Conservation (phyloP, 2,113 vertebrate genomes). For the Patagioenas fasciata region DNA sequence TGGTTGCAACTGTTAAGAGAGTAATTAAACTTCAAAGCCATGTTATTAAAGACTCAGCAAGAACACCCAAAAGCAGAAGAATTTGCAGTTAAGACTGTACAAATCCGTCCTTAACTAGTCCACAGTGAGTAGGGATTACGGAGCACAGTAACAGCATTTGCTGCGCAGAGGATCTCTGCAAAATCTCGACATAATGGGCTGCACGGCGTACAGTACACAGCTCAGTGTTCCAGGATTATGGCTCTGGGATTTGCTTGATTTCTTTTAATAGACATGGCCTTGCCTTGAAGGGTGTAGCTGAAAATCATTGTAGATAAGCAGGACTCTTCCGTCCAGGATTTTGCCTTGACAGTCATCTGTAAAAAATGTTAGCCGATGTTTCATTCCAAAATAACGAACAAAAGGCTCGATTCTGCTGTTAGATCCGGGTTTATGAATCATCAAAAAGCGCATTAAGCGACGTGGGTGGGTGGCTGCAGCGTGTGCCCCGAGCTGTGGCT, state of each 20-base stretch:
- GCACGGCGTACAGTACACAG: not conserved
- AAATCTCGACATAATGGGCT: not conserved
- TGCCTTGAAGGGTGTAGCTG: conserved; percentile 54
- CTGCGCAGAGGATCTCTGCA: not conserved
- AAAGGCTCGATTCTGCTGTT: conserved; percentile 36
- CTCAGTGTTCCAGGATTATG: not conserved
- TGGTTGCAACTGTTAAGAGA: not conserved
- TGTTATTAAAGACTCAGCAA: conserved; percentile 18
- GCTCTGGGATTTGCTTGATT: conserved; percentile 38
- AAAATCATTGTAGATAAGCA: conserved; percentile 51
- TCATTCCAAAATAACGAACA: conserved; percentile 60
- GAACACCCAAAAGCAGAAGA: conserved; percentile 20
- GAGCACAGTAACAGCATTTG: not conserved
- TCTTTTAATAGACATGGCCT: conserved; percentile 56
- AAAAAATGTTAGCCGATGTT: conserved; percentile 60
- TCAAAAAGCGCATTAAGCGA: conserved; percentile 57
- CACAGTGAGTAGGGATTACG: conserved; percentile 9
- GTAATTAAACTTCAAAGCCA: conserved; percentile 54
- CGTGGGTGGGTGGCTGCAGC: conserved; percentile 46
- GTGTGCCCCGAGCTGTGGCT: conserved; percentile 37
- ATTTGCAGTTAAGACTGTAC: conserved; percentile 22
- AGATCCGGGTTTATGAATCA: conserved; percentile 56
- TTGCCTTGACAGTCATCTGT: conserved; percentile 55
- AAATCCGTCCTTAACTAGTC: conserved; percentile 36
- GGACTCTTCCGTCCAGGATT: conserved; percentile 31